Evolutionary conservation across 1,140 invertebrate genomes (phyloP), one percentile per base, ranked within the genome.

Genomic region (Pararge aegeria): DNA sequence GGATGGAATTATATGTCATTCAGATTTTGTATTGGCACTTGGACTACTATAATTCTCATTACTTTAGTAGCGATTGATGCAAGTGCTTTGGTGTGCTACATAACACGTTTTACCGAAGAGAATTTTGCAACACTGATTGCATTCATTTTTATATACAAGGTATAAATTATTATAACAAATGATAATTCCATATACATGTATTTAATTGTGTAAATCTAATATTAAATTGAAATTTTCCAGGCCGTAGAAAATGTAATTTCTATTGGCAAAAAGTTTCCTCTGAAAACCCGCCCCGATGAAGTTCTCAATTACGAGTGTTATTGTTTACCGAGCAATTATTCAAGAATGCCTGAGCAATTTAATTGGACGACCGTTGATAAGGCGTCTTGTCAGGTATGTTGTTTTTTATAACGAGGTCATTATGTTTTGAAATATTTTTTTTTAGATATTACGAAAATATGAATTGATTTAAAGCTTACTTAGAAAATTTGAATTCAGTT

Each of bases 131-230:
- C 97, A 0, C 91, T 99, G 5, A 99, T 99, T 76, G 98, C 98
- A 1, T 96, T 99, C 66, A 99, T 99, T 78, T 99, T 99, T 89
- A 98, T 99, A 80, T 98, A 97, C 83, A 99, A 99, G 93, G 97
- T 98, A 83, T 87, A 24, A 19, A 60, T n/a, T 59, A 20, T 7
- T 21, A n/a, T 30, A 5, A 18, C 44, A 34, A 49, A 37, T 49
- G 19, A 16, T 12, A 3, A 7, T 56, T 30, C 16, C 19, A 19
- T 29, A 20, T 24, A 0, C 21, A 50, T 27, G 1, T 48, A 6
- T 48, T n/a, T 48, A 21, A 21, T 21, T 16, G 3, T 10, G 16
- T 10, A 42, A 2, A 19, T 42, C 15, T 18, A 21, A 46, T 46
- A n/a, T 21, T n/a, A 13, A 2, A 46, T 55, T 74, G 62, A 63